Base-by-base conservation (phyloP, 2,888 invertebrate genomes). In the Mesorhabditis belari region DNA sequence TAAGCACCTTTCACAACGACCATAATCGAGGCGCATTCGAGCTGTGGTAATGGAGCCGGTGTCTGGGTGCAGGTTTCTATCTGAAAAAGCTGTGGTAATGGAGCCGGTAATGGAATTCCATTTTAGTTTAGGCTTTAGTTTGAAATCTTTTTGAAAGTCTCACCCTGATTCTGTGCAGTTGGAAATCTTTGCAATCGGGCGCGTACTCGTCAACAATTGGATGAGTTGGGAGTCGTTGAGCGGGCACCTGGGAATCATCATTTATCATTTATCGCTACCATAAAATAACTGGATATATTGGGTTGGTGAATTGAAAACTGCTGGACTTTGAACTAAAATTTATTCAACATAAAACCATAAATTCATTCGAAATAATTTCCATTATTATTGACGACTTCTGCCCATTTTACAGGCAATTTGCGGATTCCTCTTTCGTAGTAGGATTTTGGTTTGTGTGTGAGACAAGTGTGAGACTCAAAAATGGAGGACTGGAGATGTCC, bases 151-250 rank as follows among this genome's bases (percentile, higher is more conserved):
- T 3, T 61, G 21, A 21, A 25, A 53, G 19, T 49, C 62, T 58
- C 6, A 77, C 71, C 54, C 65, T 56, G 49, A 77, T 65, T 63
- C 74, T 59, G 50, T 77, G 77, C 12, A 77, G 68, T 49, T 76
- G 75, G 64, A 77, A 77, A 55, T 77, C 77, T 56, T 66, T 70
- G 65, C 79, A 79, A 51, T 79, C 77, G 19, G 79, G 79, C 5
- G 75, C 74, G 62, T 73, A 79, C 62, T 76, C 73, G 44, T 70
- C 67, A 23, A 79, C 75, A 57, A 67, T 65, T 3, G 67, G 63
- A 62, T 58, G 68, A 17, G 25, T 58, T 5, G 58, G 51, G 24
- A 75, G 57, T 12, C 54, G 26, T 5, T 62, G 55, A 9, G 74
- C 64, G 5, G 65, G 64, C 3, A 79, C 44, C 44, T 35, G 44